A percentile compares a stretch with the other conserved stretches of the same genome.
Conservation (phyloP, 2,113 vertebrate species). For the Oplegnathus fasciatus region DNA sequence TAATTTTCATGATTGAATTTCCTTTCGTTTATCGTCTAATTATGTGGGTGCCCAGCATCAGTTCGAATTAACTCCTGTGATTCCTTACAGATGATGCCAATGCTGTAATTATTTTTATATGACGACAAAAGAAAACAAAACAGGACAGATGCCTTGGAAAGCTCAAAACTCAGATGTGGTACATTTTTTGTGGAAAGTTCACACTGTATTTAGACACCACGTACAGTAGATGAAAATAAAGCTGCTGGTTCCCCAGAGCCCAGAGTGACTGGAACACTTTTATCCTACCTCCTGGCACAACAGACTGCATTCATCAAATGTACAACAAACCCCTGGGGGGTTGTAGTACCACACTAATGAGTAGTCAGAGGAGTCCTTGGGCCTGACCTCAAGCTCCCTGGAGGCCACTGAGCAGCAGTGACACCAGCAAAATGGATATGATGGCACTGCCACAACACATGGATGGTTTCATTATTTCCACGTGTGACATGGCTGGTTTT, state of each 20-base stretch:
- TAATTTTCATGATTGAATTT: neutral
- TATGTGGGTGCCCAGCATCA: neutral
- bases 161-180: constrained; percentile 18
- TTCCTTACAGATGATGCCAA: neutral
- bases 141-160: neutral
- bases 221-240: constrained; percentile 59
- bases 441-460: constrained; percentile 2
- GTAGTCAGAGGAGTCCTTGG: constrained; percentile 40
- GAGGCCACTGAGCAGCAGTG: constrained; percentile 13
- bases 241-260: constrained; percentile 36
- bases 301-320: constrained; percentile 53
- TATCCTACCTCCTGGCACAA: constrained; percentile 38
- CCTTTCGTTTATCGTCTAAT: neutral
- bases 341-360: constrained; percentile 52
- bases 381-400: constrained; percentile 30
- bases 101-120: neutral
- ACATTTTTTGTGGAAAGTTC: constrained; percentile 24
- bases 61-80: neutral
- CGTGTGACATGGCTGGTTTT: neutral
- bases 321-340: constrained; percentile 36
- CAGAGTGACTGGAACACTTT: constrained; percentile 50
- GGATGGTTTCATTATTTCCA: constrained; percentile 27
- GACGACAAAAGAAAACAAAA: neutral
- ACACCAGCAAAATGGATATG: constrained; percentile 29
- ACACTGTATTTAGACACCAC: constrained; percentile 41